Base-by-base conservation (phyloP, 2,113 vertebrate genomes). In the Sinocyclocheilus anshuiensis region DNA sequence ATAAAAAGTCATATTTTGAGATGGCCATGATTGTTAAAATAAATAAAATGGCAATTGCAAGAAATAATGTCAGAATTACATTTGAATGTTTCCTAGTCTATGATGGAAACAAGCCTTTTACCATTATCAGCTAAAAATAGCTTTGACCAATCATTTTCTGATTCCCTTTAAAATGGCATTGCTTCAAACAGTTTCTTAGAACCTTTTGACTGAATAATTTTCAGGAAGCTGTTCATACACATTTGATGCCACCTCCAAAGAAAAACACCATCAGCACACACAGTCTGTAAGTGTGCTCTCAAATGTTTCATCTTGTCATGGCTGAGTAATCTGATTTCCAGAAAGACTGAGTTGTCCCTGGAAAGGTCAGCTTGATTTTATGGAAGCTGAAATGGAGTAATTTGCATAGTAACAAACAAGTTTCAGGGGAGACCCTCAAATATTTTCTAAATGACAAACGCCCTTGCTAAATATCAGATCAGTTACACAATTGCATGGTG, bases 321-420 rank as follows among this genome's bases (percentile, higher is more conserved):
- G 42, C 11, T 76, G 22, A 50, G 74, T 15, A 80, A 80, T 33
- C 4, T 22, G 18, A 59, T 59, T 79, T 57, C 77, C 77, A 39
- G 29, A 59, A 79, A 57, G 7, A 55, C 45, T 1, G 9, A 39
- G 2, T 7, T 16, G 29, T 59, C 42, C 20, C 72, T 45, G 11
- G 39, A n/a, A 80, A 53, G 33, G 22, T 80, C 11, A 79, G 20
- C 12, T 39, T 80, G 20, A 80, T n/a, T 57, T 79, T 61, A 78
- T 78, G 48, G 26, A 26, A 33, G 24, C 6, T 10, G 48, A 77
- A 50, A 48, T 57, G 0, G 26, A 53, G 29, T 11, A 20, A 57
- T 57, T 33, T 78, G 24, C 76, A 57, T 24, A 78, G 12, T 4
- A 36, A 61, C 3, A 61, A 79, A 39, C 6, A 15, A n/a, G 2